These are phyloP conservation scores for Stomatorhinus ivindoensis DNA, from an alignment of 2,113 vertebrate species.

Conservation along the genomic window DNA sequence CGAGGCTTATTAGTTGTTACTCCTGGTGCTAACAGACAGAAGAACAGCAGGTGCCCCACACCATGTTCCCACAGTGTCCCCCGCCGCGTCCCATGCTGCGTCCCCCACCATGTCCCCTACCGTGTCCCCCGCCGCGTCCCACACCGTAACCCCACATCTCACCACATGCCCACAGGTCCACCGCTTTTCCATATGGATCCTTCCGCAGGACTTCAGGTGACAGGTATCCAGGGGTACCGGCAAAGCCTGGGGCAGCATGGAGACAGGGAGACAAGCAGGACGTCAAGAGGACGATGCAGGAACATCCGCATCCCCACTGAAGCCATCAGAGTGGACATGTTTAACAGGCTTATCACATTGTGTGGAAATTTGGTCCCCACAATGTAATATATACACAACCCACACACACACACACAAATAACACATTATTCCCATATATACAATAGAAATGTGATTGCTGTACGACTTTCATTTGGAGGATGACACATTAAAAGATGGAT, in stretches of 20 bases:
- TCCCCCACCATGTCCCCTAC: no score
- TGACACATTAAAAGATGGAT: background rate
- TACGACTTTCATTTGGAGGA: background rate
- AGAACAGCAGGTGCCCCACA: background rate
- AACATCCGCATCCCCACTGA: background rate
- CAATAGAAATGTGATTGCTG: background rate
- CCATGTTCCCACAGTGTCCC: no score
- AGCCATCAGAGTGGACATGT: background rate
- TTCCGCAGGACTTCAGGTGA: constrained; percentile 93
- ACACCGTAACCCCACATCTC: constrained; percentile 37
- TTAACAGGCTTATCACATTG: no score
- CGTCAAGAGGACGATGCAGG: background rate
- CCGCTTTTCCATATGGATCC: constrained; percentile 93
- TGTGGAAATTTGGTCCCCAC: no score
- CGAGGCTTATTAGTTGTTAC: background rate
- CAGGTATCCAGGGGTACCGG: constrained; percentile 90
- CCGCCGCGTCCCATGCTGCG: rapidly evolving
- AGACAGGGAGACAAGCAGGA: background rate
- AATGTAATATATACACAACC: background rate
- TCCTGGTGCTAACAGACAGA: background rate
- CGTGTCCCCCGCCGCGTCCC: rapidly evolving
- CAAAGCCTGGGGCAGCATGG: constrained; percentile 68
- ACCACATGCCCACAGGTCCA: constrained; percentile 99
- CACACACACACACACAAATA: background rate
- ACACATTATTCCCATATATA: background rate